Percentiles rank a stretch among this genome's conserved stretches.
phyloP scores from a whole-genome alignment of 2,113 vertebrate species.

The Oncorhynchus clarkii region DNA sequence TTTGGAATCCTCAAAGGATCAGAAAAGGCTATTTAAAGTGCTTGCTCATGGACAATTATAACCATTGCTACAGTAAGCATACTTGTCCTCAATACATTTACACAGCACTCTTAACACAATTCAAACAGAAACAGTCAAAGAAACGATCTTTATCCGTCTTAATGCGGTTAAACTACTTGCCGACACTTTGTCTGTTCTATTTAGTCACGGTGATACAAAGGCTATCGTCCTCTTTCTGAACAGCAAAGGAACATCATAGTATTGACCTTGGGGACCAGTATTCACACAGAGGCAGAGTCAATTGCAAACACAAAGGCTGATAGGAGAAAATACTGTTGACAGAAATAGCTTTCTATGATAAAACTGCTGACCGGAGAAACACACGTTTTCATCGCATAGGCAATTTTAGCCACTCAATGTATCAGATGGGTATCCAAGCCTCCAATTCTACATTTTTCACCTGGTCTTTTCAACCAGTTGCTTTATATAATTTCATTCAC shows the following conservation, averaged over 20 bases:
- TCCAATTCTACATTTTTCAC: slow-evolving; percentile 15
- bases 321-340: slow-evolving; percentile 64
- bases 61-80: background rate
- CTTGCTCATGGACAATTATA: background rate
- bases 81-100: background rate
- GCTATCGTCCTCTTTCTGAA: background rate
- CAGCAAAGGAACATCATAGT: slow-evolving; percentile 1
- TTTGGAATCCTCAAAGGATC: background rate
- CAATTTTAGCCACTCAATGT: slow-evolving; percentile 55
- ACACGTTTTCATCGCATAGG: slow-evolving; percentile 49
- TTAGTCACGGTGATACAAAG: background rate
- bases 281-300: slow-evolving; percentile 42
- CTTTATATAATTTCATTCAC: background rate
- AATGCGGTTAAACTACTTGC: background rate
- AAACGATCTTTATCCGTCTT: background rate
- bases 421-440: slow-evolving; percentile 22
- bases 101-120: background rate
- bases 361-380: slow-evolving; percentile 63
- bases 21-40: background rate
- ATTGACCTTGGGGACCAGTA: slow-evolving; percentile 49
- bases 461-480: slow-evolving; percentile 17
- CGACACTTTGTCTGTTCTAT: background rate
- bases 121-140: background rate
- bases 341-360: slow-evolving; percentile 50
- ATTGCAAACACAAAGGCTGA: slow-evolving; percentile 47